A percentile compares a stretch with the other conserved stretches of the same genome.
These are phyloP conservation scores for Troglohyphantes excavatus DNA, from an alignment of 2,888 invertebrate genomes.

Conservation along the genomic window DNA sequence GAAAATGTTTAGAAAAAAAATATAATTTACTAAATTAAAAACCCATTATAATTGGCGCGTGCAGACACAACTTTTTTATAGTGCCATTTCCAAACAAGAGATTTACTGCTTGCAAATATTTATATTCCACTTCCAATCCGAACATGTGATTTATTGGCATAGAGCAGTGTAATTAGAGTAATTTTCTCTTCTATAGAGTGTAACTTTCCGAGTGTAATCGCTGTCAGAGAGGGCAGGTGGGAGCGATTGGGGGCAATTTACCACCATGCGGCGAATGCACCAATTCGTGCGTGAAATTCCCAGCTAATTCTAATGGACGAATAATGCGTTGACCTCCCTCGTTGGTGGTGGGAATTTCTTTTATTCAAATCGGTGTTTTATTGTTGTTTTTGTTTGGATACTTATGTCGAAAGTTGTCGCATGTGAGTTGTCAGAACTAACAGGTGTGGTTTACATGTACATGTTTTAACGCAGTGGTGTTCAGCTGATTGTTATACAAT, in stretches of 20 bases:
- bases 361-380: not conserved
- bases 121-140: constrained; percentile 1
- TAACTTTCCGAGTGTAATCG: constrained; percentile 2
- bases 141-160: constrained; percentile 1
- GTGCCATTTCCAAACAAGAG: not conserved
- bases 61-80: not conserved
- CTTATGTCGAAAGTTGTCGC: too few species aligned
- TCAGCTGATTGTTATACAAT: too few species aligned
- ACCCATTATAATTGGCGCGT: not conserved
- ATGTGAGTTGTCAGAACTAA: too few species aligned
- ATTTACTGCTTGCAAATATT: not conserved
- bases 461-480: too few species aligned
- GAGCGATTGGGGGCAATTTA: constrained; percentile 22
- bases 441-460: too few species aligned
- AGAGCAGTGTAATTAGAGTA: constrained; percentile 17
- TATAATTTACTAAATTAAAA: not conserved
- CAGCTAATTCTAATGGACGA: constrained; percentile 31
- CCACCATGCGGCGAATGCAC: not conserved
- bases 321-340: constrained; percentile 13
- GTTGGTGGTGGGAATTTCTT: constrained; percentile 22
- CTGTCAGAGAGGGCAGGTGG: constrained; percentile 23
- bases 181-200: constrained; percentile 18
- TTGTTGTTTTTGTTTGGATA: not conserved
- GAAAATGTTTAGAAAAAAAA: too few species aligned
- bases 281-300: constrained; percentile 53